These are phyloP conservation scores for Drosophila neotestacea DNA, from an alignment of 2,888 invertebrate species.

Conservation along the genomic window DNA sequence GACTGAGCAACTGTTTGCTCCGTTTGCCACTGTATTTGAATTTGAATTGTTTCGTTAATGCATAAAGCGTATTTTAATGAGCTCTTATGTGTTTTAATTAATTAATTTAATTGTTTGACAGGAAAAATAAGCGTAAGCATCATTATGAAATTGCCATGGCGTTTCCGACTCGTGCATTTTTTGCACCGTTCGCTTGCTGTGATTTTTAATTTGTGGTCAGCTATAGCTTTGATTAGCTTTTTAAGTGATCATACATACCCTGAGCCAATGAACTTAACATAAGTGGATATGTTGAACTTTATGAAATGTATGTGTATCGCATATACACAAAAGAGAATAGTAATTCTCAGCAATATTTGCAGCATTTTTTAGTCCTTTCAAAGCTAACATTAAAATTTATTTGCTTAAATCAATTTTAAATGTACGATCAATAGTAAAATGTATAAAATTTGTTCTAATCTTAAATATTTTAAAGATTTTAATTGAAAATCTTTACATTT, in stretches of 20 bases:
- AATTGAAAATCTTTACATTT: too few species aligned
- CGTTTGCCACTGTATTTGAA: constrained; percentile 27
- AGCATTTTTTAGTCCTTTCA: too few species aligned
- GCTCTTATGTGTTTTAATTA: constrained; percentile 66
- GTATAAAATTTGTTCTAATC: too few species aligned
- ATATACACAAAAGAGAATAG: too few species aligned
- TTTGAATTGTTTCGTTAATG: constrained; percentile 20
- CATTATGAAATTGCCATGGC: constrained; percentile 42
- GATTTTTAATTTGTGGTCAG: constrained; percentile 51
- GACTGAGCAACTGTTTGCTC: constrained; percentile 21
- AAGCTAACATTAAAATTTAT: too few species aligned
- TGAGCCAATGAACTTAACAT: not conserved
- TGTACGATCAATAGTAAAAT: too few species aligned
- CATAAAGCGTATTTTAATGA: constrained; percentile 57
- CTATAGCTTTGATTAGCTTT: constrained; percentile 46
- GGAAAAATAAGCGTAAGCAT: constrained; percentile 28
- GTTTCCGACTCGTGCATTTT: constrained; percentile 48
- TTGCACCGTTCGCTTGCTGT: constrained; percentile 49
- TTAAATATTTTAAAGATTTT: too few species aligned
- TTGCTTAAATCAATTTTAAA: too few species aligned
- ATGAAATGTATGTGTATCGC: not conserved
- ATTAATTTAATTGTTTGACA: constrained; percentile 61
- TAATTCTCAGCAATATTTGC: too few species aligned
- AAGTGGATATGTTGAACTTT: not conserved
- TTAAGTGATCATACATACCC: constrained; percentile 10